Percentiles rank a stretch among this genome's conserved stretches.
Conservation (phyloP, 2,113 vertebrate species). For the Podocnemis expansa region DNA sequence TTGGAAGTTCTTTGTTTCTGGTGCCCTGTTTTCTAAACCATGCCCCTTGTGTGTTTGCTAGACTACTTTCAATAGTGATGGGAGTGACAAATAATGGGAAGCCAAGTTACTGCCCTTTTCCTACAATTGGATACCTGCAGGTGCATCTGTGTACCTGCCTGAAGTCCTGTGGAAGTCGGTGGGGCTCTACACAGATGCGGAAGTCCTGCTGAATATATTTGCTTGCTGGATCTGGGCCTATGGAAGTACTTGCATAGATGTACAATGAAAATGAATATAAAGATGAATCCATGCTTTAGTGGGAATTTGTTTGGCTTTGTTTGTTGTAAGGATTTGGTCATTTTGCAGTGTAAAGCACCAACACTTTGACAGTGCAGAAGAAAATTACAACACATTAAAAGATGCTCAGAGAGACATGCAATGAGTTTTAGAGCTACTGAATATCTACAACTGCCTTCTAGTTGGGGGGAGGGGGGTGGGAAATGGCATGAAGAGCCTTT, state of each 20-base stretch:
- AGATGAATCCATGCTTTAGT: accelerated
- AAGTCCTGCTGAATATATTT: accelerated
- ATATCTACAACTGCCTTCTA: no score
- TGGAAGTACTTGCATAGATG: accelerated
- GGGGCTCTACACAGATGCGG: background rate
- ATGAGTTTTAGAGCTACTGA: no score
- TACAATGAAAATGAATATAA: accelerated
- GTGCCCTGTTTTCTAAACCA: accelerated
- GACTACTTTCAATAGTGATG: background rate
- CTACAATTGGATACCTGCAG: background rate
- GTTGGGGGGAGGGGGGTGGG: no score
- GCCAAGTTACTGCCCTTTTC: background rate
- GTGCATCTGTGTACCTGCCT: background rate
- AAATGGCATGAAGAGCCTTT: no score
- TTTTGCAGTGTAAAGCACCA: no score
- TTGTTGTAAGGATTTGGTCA: background rate
- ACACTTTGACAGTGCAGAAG: no score
- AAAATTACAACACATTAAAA: no score
- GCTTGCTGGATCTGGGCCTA: background rate
- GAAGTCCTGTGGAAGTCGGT: background rate
- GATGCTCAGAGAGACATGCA: no score
- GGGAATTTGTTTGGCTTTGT: background rate
- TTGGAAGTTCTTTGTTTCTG: background rate
- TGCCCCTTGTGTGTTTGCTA: background rate
- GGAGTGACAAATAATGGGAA: background rate